These are phyloP conservation scores for Pelecanoides urinatrix DNA, from an alignment of 2,113 vertebrate species.

Conservation along the genomic window DNA sequence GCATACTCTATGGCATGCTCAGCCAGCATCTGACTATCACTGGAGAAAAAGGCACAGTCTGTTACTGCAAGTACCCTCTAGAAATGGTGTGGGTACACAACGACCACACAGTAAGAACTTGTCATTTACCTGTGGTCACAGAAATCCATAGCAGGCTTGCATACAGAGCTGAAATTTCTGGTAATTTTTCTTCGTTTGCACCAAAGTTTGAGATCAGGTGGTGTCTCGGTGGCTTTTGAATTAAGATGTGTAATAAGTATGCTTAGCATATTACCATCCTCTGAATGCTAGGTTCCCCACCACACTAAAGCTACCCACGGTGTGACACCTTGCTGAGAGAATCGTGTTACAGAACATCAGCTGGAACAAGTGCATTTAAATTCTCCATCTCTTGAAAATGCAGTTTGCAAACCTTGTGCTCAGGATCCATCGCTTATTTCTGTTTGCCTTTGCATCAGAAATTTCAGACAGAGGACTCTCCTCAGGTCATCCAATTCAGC, in stretches of 20 bases:
- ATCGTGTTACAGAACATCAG: neutral
- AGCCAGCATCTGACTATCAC: neutral
- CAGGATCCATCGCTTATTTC: neutral
- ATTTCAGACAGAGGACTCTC: neutral
- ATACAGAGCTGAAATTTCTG: neutral
- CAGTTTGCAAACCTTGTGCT: neutral
- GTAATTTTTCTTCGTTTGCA: neutral
- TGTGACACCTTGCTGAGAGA: neutral
- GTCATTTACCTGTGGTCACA: neutral
- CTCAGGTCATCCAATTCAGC: slow-evolving; percentile 7
- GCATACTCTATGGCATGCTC: neutral
- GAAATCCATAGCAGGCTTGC: neutral
- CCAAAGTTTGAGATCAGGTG: neutral
- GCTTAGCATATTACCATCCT: neutral
- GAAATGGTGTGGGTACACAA: neutral
- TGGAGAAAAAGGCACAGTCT: neutral
- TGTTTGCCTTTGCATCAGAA: neutral
- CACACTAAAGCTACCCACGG: neutral
- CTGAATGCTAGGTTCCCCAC: neutral
- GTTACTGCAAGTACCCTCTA: neutral
- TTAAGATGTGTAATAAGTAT: neutral
- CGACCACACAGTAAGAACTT: neutral
- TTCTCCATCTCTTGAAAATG: neutral
- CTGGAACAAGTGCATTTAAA: neutral
- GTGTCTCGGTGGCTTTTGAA: neutral